Evolutionary conservation across 1,140 invertebrate species (phyloP).

Genomic region (Grapholita molesta): DNA sequence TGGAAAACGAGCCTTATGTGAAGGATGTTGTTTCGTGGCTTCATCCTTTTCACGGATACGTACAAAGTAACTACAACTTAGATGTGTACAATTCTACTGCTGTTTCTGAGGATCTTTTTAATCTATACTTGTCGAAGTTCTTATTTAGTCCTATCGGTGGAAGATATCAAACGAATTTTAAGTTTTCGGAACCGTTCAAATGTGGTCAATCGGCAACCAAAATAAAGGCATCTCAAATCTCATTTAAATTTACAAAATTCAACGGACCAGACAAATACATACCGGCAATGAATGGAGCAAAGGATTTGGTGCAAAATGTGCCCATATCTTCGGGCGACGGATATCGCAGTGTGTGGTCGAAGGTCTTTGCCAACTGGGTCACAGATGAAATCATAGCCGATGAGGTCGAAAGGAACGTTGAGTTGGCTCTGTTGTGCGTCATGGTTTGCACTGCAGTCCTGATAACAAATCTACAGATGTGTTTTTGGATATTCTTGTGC

Average conservation of each 20-base stretch:
- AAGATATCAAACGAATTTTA: conserved; percentile 84
- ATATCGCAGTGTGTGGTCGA: conserved; percentile 83
- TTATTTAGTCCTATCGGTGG: conserved; percentile 83
- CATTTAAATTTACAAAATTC: conserved; percentile 82
- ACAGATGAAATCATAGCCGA: conserved; percentile 88
- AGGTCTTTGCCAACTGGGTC: conserved; percentile 86
- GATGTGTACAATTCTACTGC: conserved; percentile 71
- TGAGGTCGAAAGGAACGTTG: conserved; percentile 89
- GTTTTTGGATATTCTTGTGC: conserved; percentile 88
- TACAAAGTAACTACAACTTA: conserved; percentile 71
- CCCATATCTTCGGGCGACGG: conserved; percentile 80
- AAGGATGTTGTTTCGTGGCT: conserved; percentile 82
- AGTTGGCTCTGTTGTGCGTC: conserved; percentile 88
- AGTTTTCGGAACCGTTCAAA: conserved; percentile 79
- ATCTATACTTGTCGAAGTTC: conserved; percentile 83
- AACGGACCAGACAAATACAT: conserved; percentile 82
- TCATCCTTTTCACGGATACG: conserved; percentile 80
- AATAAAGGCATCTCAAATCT: conserved; percentile 80
- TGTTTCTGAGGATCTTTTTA: conserved; percentile 78
- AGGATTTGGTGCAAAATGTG: conserved; percentile 76
- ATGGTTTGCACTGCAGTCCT: conserved; percentile 88
- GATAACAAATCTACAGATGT: conserved; percentile 89
- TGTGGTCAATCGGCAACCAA: conserved; percentile 80
- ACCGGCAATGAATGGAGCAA: conserved; percentile 85
- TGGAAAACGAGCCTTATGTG: conserved; percentile 79